phyloP scores from a whole-genome alignment of 2,888 invertebrate species.

The Tineola bisselliella region DNA sequence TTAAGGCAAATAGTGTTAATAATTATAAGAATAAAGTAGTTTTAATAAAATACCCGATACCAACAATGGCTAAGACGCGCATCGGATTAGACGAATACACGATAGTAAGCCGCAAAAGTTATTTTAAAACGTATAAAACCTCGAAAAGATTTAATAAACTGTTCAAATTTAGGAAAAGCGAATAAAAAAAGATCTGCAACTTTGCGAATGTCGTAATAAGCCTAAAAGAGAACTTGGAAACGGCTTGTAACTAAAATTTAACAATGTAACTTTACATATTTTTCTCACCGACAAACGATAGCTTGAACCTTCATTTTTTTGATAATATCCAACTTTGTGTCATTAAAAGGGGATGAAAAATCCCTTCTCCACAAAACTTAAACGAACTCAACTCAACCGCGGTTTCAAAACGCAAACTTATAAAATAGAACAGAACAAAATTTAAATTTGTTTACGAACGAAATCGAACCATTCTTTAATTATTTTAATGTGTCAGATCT shows the following conservation, averaged over 20 bases:
- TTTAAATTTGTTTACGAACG: not conserved
- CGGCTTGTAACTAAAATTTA: slow-evolving; percentile 9
- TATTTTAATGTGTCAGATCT: slow-evolving; percentile 11
- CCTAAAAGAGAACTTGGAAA: not conserved
- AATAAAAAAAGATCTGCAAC: not conserved
- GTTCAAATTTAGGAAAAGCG: not conserved
- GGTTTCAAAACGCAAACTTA: not conserved
- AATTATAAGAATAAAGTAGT: no score
- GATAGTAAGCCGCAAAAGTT: no score
- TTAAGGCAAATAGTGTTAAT: no score
- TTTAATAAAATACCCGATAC: no score
- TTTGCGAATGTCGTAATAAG: not conserved
- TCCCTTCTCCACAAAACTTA: not conserved
- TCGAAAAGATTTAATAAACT: not conserved
- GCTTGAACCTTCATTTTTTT: not conserved
- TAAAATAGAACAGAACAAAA: no score
- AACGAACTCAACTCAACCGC: not conserved
- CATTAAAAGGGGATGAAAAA: slow-evolving; percentile 1
- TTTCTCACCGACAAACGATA: slow-evolving; percentile 3
- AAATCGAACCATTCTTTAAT: slow-evolving; percentile 4
- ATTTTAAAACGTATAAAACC: no score
- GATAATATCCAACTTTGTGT: not conserved
- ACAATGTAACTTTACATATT: slow-evolving; percentile 9
- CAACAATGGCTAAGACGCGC: no score
- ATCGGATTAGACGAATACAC: no score